Evolutionary conservation across 2,113 vertebrate species (phyloP).

Genomic region (Aegithalos caudatus): DNA sequence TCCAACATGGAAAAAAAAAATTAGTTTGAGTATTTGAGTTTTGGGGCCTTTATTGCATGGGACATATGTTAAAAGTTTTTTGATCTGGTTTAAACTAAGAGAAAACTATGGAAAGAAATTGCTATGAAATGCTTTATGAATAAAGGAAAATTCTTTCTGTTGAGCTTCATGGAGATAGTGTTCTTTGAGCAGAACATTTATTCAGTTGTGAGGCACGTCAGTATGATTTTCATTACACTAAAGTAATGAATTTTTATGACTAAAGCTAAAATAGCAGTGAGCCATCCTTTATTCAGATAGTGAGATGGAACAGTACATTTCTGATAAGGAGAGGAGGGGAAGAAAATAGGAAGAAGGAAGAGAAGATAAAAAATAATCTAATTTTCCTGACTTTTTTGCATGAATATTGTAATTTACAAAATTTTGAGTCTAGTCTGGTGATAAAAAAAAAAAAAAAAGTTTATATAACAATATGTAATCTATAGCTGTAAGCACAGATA

Average conservation of each 20-base stretch:
- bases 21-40: background rate
- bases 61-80: background rate
- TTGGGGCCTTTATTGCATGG: background rate
- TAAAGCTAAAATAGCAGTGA: background rate
- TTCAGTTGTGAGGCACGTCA: background rate
- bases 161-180: background rate
- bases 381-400: background rate
- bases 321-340: background rate
- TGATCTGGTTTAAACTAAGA: background rate
- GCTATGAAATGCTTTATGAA: background rate
- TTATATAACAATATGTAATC: background rate
- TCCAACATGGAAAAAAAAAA: background rate
- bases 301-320: background rate
- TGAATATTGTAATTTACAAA: background rate
- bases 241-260: background rate
- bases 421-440: background rate
- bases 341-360: background rate
- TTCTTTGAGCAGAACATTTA: background rate
- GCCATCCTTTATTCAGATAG: background rate
- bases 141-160: background rate
- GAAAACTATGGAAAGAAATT: background rate
- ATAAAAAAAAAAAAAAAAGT: too few species aligned
- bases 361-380: background rate
- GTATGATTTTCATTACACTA: background rate
- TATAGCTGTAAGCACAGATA: background rate